A percentile compares a stretch with the other conserved stretches of the same genome.
Conservation (phyloP, 53 echinoderm and acorn worm genomes). For the Echinometra lucunter region DNA sequence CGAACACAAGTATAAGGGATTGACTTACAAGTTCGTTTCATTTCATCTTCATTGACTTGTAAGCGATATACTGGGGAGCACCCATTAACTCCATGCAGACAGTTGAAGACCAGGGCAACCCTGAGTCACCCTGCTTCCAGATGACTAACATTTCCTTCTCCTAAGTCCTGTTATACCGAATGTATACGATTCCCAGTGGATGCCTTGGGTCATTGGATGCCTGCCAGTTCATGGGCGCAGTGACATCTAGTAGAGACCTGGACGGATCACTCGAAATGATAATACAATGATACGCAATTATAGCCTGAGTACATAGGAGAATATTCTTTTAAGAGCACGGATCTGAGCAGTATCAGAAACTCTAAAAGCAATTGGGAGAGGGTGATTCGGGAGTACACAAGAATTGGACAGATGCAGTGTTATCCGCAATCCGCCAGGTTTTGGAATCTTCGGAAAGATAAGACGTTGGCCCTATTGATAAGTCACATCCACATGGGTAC, state of each 20-base stretch:
- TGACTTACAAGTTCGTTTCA: background rate
- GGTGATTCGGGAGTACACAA: too few species aligned
- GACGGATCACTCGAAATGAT: too few species aligned
- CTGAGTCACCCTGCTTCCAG: background rate
- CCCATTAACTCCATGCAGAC: background rate
- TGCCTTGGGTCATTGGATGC: constrained; percentile 3
- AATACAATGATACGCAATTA: too few species aligned
- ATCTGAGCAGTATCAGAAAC: too few species aligned
- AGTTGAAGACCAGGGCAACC: constrained; percentile 7
- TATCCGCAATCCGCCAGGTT: too few species aligned
- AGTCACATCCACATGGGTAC: too few species aligned
- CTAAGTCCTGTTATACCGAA: background rate
- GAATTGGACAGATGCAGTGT: too few species aligned
- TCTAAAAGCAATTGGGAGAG: too few species aligned
- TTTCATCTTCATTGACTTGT: background rate
- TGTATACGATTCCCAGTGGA: background rate
- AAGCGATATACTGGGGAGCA: background rate
- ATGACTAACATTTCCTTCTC: constrained; percentile 29
- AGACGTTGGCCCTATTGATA: too few species aligned
- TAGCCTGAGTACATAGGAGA: too few species aligned
- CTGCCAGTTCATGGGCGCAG: constrained; percentile 8
- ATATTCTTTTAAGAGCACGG: background rate
- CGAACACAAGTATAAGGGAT: background rate
- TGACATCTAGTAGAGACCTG: background rate
- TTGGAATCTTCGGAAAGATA: too few species aligned